Evolutionary conservation across 1,140 invertebrate species (phyloP), one percentile per base, ranked within the genome.

Genomic region (Tyrophagus putrescentiae): DNA sequence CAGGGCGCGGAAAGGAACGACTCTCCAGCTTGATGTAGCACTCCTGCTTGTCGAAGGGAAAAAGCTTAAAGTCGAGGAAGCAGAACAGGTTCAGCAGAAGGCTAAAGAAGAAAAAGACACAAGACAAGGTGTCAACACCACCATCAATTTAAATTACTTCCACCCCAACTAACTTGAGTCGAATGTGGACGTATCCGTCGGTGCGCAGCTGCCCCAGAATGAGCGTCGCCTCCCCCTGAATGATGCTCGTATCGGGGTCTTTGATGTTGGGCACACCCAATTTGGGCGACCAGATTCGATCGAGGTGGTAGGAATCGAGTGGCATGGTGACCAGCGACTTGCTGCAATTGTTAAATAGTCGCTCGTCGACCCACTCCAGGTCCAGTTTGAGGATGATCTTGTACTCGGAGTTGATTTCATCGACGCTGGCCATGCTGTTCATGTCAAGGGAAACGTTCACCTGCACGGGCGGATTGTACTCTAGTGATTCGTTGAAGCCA

Each of bases 251-350:
- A 50, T 33, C 56, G 34, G 56, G 56, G 13, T 57, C 56, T n/a
- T 34, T 50, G 7, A 57, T 33, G 31, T 57, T 39, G 9, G 56
- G 56, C 4, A 57, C 56, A n/a, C 56, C 56, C 21, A 57, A 57
- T 25, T 57, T 48, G 28, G 56, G 56, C 7, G 31, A 50, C 56
- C 56, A 57, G 31, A 57, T 57, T 48, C 56, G 31, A 52, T 57
- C 56, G 7, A 57, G 31, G 21, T 57, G 56, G 18, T 33, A 57
- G 11, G 28, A 13, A 41, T 33, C 32, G 4, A 31, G 25, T 16
- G 28, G 25, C 25, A 57, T 57, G 6, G 56, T 57, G n/a, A 57
- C 13, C n/a, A 29, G 4, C 5, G 16, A 28, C 6, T 28, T 21
- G 21, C 33, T 34, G 21, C 32, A 31, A 7, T 57, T 57, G 34